Percentiles rank a stretch among this genome's conserved stretches.
These are phyloP conservation scores for Drosophila virilis DNA, from an alignment of 1,140 invertebrate genomes.

Conservation along the genomic window DNA sequence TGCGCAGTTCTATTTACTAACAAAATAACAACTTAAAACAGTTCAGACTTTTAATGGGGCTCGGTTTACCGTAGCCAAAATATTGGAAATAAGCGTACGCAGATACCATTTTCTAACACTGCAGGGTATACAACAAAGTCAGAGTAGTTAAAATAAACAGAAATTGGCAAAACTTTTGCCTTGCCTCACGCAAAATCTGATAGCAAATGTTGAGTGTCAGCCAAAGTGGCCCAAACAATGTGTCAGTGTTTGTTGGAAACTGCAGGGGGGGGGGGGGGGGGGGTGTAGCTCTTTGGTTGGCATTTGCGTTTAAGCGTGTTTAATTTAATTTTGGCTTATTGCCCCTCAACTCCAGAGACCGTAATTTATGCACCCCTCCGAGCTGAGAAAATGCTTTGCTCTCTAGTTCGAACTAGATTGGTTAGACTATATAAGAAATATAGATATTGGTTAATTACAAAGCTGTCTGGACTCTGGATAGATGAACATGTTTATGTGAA, in stretches of 20 bases:
- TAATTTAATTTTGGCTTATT: constrained; percentile 48
- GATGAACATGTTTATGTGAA: constrained; percentile 38
- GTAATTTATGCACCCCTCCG: constrained; percentile 69
- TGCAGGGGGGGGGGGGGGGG: neutral
- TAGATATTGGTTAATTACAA: constrained; percentile 69
- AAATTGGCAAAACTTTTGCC: constrained; percentile 54
- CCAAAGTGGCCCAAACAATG: constrained; percentile 76
- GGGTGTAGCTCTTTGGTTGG: neutral
- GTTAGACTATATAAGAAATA: constrained; percentile 50
- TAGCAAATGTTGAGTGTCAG: constrained; percentile 76
- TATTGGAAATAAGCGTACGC: too few relatives aligned
- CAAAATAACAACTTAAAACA: too few relatives aligned
- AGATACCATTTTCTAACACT: neutral
- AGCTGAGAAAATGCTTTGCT: neutral
- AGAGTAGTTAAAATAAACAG: constrained; percentile 17
- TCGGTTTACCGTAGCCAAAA: too few relatives aligned
- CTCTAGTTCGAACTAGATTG: constrained; percentile 47
- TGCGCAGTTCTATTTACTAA: too few relatives aligned
- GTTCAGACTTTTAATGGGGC: too few relatives aligned
- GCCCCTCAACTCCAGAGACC: constrained; percentile 38
- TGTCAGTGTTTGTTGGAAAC: too few relatives aligned
- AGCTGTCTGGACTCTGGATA: constrained; percentile 38
- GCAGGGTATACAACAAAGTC: constrained; percentile 30
- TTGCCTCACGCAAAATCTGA: constrained; percentile 71
- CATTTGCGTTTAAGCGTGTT: constrained; percentile 28